phyloP scores from a whole-genome alignment of 2,797 vertebrate species.

The Manis javanica region DNA sequence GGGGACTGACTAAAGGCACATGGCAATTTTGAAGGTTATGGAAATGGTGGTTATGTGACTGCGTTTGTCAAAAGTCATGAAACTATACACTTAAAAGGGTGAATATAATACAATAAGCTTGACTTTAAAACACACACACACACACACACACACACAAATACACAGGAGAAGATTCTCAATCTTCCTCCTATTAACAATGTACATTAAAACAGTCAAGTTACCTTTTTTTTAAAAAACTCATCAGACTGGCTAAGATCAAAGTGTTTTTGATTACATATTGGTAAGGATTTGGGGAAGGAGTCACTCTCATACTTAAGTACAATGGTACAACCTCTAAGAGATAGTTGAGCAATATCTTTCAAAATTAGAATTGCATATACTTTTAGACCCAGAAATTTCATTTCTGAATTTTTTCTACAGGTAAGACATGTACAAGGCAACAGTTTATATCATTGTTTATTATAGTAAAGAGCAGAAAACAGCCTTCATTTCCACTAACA shows the following conservation, averaged over 20 bases:
- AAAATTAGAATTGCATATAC: not conserved
- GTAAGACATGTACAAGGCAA: not conserved
- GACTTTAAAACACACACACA: not conserved
- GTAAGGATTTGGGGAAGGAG: not conserved
- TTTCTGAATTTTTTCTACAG: not conserved
- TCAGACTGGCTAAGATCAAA: not conserved
- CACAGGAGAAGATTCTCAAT: not conserved
- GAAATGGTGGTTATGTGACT: not conserved
- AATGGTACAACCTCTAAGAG: not conserved
- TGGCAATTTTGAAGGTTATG: not conserved
- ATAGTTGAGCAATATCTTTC: not conserved
- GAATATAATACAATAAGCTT: not conserved
- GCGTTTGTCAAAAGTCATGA: not conserved
- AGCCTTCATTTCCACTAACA: not conserved
- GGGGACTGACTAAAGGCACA: not conserved
- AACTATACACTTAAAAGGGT: not conserved
- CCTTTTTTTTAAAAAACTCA: not conserved
- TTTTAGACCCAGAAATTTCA: constrained; percentile 18
- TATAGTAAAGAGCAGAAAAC: not conserved
- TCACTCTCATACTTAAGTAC: not conserved
- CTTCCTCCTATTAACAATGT: not conserved
- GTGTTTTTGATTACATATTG: not conserved
- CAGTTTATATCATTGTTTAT: not conserved
- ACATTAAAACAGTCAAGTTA: not conserved
- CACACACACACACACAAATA: not conserved